Evolutionary conservation across 2,113 vertebrate genomes (phyloP), one percentile per base, ranked within the genome.

Genomic region (Festucalex cinctus): DNA sequence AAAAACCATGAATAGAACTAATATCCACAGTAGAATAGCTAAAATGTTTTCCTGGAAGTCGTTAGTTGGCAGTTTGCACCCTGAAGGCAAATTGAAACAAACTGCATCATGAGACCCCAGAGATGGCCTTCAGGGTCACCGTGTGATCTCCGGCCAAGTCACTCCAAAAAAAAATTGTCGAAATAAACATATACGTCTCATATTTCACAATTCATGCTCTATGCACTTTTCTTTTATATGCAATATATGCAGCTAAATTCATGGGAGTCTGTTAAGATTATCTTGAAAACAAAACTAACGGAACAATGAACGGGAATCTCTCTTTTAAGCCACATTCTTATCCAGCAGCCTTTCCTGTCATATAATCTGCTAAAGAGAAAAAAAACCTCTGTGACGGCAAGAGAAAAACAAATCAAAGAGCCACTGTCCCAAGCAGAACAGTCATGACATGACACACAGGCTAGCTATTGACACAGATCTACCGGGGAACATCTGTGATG

Each of bases 401-500:
- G 53, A 39, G 44, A 70, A 71, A 67, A 61, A 64, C 58, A 68
- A 74, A 69, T 73, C 75, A 85, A 79, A 83, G 79, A 76, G 69
- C 72, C 44, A 54, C 57, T 74, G 72, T 82, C 77, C 63, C 62
- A 56, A 56, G 69, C 64, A 54, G 65, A 82, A 71, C 71, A 71
- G 74, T 75, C 68, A 77, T 61, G 71, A 61, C 60, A 62, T 62
- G 60, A 82, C 77, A 82, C 78, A 80, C 74, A 81, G 73, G 56
- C 74, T 5, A 69, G 74, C 75, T 74, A 74, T 79, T 83, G 83
- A 89, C 83, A 85, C 75, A 83, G 83, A 84, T 86, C 82, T 77
- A 73, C 76, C 49, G 36, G 80, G 73, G 68, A 86, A 86, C 85
- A 86, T 86, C 83, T 84, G 85, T 80, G 83, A 84, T 77, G 78